Evolutionary conservation across 1,140 invertebrate genomes (phyloP), one percentile per base, ranked within the genome.

Genomic region (Hydropsyche tenuis): DNA sequence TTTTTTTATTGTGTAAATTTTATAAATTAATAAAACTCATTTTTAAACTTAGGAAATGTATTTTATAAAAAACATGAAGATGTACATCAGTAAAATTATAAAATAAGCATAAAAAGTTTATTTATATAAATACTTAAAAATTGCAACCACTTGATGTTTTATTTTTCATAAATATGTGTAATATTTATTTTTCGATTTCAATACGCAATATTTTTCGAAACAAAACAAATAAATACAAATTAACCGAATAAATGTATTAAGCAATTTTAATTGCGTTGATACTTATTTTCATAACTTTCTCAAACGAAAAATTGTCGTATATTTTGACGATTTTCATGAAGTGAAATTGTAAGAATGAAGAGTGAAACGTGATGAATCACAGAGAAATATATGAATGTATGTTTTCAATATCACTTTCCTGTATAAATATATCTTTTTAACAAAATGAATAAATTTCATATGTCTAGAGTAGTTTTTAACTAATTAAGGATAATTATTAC

Each of bases 401-500:
- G 18, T 60, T 60, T n/a, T 60, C 9, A 22, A 64, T 64, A 23
- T 48, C 65, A 14, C 16, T 51, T 70, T 70, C 48, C 68, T 70
- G 68, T 56, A 70, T 56, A 70, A 70, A 70, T 70, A 70, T 70
- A 56, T 56, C 6, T 62, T 66, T 66, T 69, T 73, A 73, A 64
- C 43, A 73, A 66, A 73, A 73, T 46, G 22, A 53, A 66, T 56
- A 65, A 60, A 71, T 56, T 43, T 72, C 69, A 66, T 66, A 37
- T 37, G 3, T 64, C 66, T 66, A 72, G 66, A 48, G 23, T 65
- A 42, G 62, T 68, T 60, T 73, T 68, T 73, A 68, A 69, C 75
- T 76, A 76, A 73, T 76, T 75, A 76, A 65, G 42, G 30, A 72
- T 60, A 23, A 56, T 56, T 56, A 60, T 66, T 72, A 70, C 18